Base-by-base conservation (phyloP, 1,140 invertebrate genomes). In the Prorops nasuta region DNA sequence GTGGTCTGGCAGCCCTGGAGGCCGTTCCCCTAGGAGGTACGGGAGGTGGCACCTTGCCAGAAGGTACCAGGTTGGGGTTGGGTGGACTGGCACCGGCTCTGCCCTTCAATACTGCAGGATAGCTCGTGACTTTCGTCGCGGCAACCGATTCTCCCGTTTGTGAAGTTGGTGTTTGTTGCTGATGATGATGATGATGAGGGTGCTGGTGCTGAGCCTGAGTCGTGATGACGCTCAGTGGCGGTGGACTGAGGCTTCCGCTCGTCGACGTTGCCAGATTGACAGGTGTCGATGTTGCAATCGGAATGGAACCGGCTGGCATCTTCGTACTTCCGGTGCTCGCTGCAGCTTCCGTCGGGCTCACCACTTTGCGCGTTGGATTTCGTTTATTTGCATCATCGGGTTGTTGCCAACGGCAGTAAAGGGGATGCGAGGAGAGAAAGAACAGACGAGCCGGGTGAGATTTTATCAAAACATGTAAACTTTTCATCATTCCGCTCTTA, bases 51-150 rank as follows among this genome's bases (percentile, higher is more conserved):
- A 90, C 81, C 65, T 86, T 86, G 49, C 73, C 68, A 9, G 71
- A 71, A 24, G 73, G 70, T 10, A 75, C 70, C 22, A 74, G 42
- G 48, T 69, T 72, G 16, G 69, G 71, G 46, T 70, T 73, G 28
- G 71, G 72, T 22, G 71, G 71, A 62, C 67, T 72, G 18, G 71
- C 73, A 39, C 60, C 70, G 20, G 62, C 67, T 38, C 84, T 80
- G 51, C 86, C 86, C 75, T 88, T 88, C 51, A 89, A 74, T n/a
- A 89, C 86, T 2, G 86, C 84, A 31, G 87, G 86, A 62, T 87
- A 87, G 48, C 80, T 83, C 42, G 78, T 71, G 49, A 81, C 77
- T 63, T 56, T 50, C 38, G 48, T 20, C 16, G 78, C 66, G 18
- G 74, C 66, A 12, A 76, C 50, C 21, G 63, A 54, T 18, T 56